Evolutionary conservation across 2,113 vertebrate species (phyloP).

Genomic region (Archocentrus centrarchus): DNA sequence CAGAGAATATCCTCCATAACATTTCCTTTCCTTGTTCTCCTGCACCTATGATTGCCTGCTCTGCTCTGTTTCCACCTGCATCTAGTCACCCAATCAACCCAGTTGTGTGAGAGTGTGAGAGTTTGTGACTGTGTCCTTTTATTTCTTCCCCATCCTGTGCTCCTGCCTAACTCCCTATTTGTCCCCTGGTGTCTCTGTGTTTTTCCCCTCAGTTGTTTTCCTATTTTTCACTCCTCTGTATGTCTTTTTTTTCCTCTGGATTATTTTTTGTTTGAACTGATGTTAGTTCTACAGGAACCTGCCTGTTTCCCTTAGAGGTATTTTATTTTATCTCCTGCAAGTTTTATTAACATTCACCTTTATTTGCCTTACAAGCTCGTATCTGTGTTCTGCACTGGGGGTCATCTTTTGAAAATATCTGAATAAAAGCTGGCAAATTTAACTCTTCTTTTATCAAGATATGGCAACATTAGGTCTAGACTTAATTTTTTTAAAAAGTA

Average conservation of each 20-base stretch:
- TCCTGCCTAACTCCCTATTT: not conserved
- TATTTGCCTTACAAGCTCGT: not conserved
- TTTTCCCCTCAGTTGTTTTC: conserved; percentile 1
- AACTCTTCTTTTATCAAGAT: not conserved
- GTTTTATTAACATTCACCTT: not conserved
- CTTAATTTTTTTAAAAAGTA: not conserved
- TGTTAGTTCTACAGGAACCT: not conserved
- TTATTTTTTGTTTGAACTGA: not conserved
- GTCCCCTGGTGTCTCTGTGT: not conserved
- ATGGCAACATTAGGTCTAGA: not conserved
- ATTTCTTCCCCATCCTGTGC: not conserved
- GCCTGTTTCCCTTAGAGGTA: not conserved
- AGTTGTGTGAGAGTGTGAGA: not conserved
- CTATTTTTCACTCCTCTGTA: not conserved
- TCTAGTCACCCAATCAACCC: not conserved
- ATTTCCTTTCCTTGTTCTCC: not conserved
- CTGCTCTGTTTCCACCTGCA: not conserved
- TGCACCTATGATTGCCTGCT: not conserved
- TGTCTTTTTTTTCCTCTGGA: not conserved
- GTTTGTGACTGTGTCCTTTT: not conserved
- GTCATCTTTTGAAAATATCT: not conserved
- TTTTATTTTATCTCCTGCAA: not conserved
- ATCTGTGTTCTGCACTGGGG: not conserved
- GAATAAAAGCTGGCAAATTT: not conserved
- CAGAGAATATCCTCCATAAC: not conserved